Evolutionary conservation across 1,140 invertebrate species (phyloP), one percentile per base, ranked within the genome.

Genomic region (Polyergus mexicanus): DNA sequence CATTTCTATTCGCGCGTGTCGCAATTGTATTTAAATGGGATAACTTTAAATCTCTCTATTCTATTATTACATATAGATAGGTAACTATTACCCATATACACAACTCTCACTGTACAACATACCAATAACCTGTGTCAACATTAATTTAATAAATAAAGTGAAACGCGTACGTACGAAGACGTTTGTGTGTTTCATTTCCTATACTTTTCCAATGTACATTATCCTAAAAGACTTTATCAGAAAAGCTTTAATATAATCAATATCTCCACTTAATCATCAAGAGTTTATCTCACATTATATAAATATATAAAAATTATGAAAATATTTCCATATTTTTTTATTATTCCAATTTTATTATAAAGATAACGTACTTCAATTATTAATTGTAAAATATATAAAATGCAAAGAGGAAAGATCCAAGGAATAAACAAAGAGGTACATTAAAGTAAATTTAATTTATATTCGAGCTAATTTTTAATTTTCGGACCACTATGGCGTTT

Each of bases 121-220:
- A 94, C 92, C 94, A 93, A 94, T 95, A 94, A 94, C 91, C 92
- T 94, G 93, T 95, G 94, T 94, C 93, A 94, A 93, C 92, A 93
- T 93, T 95, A 94, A 95, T 94, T 95, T 95, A 95, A 95, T 95
- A 95, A 94, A 95, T 95, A 95, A 95, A 94, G 90, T 94, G 90
- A 95, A 95, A 95, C 91, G 91, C 93, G 94, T 94, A 95, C 93
- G 93, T 95, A 94, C 93, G 92, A 93, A 92, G 71, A 63, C 74
- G 25, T 60, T 80, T 78, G 54, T 72, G 47, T 72, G 58, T 75
- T 87, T 62, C 22, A 51, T 90, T 87, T 74, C 60, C 78, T 22
- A 38, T 63, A 7, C 32, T 84, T 58, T 44, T 72, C 11, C 41
- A 35, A 66, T 8, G 1, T 16, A 19, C 16, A 56, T 6, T 38